Evolutionary conservation across 1,140 invertebrate species (phyloP).

Genomic region (Papilio glaucus): DNA sequence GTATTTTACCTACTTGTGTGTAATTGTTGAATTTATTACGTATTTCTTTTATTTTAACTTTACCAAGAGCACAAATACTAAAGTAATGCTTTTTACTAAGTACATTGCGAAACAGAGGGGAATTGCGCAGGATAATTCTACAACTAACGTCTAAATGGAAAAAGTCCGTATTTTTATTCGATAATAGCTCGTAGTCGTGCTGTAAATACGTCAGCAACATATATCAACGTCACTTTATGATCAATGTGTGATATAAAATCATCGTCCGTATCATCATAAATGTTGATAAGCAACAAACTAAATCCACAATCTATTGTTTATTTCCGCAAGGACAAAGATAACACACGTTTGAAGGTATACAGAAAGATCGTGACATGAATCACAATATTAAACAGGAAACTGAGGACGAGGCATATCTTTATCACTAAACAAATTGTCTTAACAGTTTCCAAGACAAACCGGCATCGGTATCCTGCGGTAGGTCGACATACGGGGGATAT

Average conservation of each 20-base stretch:
- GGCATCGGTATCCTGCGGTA: slow-evolving; percentile 30
- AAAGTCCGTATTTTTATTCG: too few species aligned
- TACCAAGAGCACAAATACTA: too few species aligned
- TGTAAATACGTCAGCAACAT: background rate
- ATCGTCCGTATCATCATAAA: background rate
- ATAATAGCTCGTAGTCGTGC: too few species aligned
- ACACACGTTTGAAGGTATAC: background rate
- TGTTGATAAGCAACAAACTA: background rate
- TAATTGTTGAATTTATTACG: too few species aligned
- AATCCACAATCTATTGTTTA: slow-evolving; percentile 21
- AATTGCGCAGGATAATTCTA: too few species aligned
- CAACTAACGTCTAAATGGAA: too few species aligned
- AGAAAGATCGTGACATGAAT: too few species aligned
- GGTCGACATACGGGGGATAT: slow-evolving; percentile 29
- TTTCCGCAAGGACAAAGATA: slow-evolving; percentile 9
- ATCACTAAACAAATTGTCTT: slow-evolving; percentile 27
- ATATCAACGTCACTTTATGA: background rate
- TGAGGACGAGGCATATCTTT: background rate
- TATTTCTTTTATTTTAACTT: too few species aligned
- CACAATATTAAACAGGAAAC: background rate
- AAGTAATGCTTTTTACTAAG: too few species aligned
- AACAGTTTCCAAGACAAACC: slow-evolving; percentile 20
- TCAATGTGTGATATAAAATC: background rate
- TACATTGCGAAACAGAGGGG: too few species aligned
- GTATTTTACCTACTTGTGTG: slow-evolving; percentile 34